These are phyloP conservation scores for Rhopilema esculentum DNA, from an alignment of 30 jellyfish, hydroid and myxozoan genomes.

Conservation along the genomic window DNA sequence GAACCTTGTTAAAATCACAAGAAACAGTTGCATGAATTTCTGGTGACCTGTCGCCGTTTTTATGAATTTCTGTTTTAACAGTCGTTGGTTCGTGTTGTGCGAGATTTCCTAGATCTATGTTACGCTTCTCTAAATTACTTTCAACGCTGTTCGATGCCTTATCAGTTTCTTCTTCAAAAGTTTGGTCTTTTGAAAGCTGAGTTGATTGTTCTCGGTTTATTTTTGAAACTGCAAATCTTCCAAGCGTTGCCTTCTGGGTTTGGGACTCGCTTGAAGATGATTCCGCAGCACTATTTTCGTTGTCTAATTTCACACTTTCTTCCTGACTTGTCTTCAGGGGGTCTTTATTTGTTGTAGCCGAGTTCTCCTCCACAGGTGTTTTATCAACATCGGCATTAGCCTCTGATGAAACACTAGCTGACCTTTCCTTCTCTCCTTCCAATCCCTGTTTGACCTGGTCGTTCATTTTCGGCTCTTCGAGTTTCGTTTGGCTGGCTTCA, in stretches of 20 bases:
- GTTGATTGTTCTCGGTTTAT: background rate
- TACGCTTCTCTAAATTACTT: background rate
- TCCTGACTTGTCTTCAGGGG: background rate
- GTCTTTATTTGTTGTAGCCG: background rate
- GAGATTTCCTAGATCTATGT: background rate
- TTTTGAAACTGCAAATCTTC: slow-evolving; percentile 48
- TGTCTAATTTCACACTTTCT: background rate
- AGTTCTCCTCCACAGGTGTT: background rate
- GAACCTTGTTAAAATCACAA: slow-evolving; percentile 4
- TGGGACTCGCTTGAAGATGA: background rate
- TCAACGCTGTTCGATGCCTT: background rate
- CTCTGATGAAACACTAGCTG: background rate
- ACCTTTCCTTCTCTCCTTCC: background rate
- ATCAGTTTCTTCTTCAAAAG: background rate
- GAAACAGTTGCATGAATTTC: slow-evolving; percentile 35
- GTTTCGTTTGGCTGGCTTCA: slow-evolving; percentile 11
- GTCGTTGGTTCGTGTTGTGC: slow-evolving; percentile 14
- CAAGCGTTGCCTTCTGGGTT: background rate
- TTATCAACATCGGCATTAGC: slow-evolving; percentile 1
- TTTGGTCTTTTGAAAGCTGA: background rate
- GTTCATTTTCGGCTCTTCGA: background rate
- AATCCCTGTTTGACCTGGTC: background rate
- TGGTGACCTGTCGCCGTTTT: slow-evolving; percentile 32
- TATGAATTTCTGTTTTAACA: slow-evolving; percentile 36
- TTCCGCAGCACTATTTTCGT: background rate